Base-by-base conservation (phyloP, 2,113 vertebrate species). In the Coryphaenoides rupestris region DNA sequence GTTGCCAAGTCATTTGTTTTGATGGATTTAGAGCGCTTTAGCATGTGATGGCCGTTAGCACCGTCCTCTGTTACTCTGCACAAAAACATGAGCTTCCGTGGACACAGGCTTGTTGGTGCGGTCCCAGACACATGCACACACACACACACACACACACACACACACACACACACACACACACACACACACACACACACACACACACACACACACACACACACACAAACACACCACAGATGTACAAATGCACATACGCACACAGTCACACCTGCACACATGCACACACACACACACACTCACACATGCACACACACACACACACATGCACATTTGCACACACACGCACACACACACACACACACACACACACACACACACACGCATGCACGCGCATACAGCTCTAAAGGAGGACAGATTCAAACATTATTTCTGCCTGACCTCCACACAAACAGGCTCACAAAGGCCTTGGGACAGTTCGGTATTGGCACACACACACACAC, bases 371-470 rank as follows among this genome's bases (percentile, higher is more conserved):
- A 45, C 68, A 65, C 57, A 54, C 57, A 67, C 60, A 49, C 69
- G 55, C 57, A 68, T 50, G 58, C 61, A 74, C 74, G 70, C 50
- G 80, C 62, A 77, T 65, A 80, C 74, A 1, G 72, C 83, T 85
- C 65, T 62, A 62, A 86, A 80, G 84, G 62, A 81, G 81, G 62
- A 81, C 78, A 84, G 85, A 82, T 86, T 85, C 85, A 72, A 65
- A 64, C 66, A 74, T 87, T 85, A 83, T 68, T 85, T 86, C 81
- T 76, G 78, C 85, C 70, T 86, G 79, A 58, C 76, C 80, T 78
- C 81, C 58, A 77, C 82, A 86, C 87, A 86, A 88, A 84, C 85
- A 78, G 84, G 76, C 79, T 69, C 49, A 76, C 68, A 72, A 68
- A 73, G 58, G 79, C 85, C 82, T 19, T 66, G 55, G 76, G 85